Conservation (phyloP, 2,797 vertebrate species). For the Melanogrammus aeglefinus region DNA sequence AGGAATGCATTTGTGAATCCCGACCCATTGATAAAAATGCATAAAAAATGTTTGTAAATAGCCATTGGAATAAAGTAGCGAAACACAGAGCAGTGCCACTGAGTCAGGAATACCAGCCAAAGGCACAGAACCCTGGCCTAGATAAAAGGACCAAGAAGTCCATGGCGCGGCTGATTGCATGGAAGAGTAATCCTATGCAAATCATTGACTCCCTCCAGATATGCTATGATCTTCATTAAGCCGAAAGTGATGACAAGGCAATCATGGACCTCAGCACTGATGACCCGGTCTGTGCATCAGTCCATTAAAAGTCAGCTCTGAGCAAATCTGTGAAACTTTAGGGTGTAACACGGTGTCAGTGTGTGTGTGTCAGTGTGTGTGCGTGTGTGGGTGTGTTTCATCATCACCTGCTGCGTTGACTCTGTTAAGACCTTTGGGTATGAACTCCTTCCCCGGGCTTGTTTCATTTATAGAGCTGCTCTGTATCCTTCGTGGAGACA, state of each 20-base stretch:
- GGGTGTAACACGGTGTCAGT: constrained; percentile 7
- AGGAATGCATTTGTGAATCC: too few relatives aligned
- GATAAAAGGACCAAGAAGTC: constrained; percentile 26
- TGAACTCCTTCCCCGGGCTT: constrained; percentile 45
- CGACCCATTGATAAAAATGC: too few relatives aligned
- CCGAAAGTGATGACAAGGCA: constrained; percentile 64
- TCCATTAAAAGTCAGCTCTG: constrained; percentile 64
- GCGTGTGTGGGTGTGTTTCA: constrained; percentile 5
- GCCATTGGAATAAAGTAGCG: background rate
- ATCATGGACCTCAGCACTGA: constrained; percentile 60
- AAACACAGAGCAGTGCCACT: constrained; percentile 16
- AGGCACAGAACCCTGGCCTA: background rate
- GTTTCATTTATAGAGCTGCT: constrained; percentile 38
- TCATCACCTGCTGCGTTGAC: constrained; percentile 74
- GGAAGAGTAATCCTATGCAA: constrained; percentile 40
- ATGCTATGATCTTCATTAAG: constrained; percentile 64
- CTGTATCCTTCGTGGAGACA: constrained; percentile 45
- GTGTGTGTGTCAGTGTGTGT: constrained; percentile 14
- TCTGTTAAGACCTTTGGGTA: constrained; percentile 67
- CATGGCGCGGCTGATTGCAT: constrained; percentile 42
- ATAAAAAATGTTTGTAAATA: too few relatives aligned
- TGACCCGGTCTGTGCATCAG: constrained; percentile 61
- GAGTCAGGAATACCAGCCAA: background rate
- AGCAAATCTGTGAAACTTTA: constrained; percentile 48
- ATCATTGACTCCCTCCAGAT: constrained; percentile 55